Base-by-base conservation (phyloP, 2,113 vertebrate genomes). In the Phainopepla nitens region DNA sequence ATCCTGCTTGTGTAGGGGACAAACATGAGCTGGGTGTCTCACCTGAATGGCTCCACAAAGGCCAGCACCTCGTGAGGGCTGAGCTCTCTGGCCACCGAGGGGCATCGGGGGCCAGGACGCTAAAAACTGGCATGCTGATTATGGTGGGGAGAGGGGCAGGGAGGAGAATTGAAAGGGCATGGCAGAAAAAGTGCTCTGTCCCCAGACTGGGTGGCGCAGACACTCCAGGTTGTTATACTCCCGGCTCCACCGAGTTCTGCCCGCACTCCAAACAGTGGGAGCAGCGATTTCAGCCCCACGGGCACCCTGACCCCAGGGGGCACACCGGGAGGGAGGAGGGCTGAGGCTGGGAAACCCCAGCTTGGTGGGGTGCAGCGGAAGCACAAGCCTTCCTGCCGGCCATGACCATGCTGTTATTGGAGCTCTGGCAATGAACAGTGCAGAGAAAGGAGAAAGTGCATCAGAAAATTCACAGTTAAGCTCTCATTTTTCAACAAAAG, bases 321-420 rank as follows among this genome's bases (percentile, higher is more conserved):
- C 89, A 94, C 79, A 68, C 53, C 2, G 35, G 10, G 60, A 65
- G 64, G 82, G 75, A 75, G 76, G 66, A 69, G 83, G 65, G 70
- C 69, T 50, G 42, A 39, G 42, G 77, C 73, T 71, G 39, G 54
- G 94, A 22, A 94, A 82, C 56, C 94, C 97, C 95, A 72, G 95
- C 96, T 90, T 57, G 39, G 84, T 4, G 96, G 94, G 95, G 96
- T 93, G 98, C 97, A 88, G 97, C 95, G 92, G 90, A 86, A 97
- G 95, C 97, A 95, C 94, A 97, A 97, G 96, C 97, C 82, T 89
- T 98, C 97, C 96, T 96, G 97, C 97, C 81, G 96, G 96, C 96
- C 97, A 78, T 58, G 96, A 97, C 89, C 98, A 98, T 98, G 98
- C 98, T 94, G 92, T 95, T 97, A 97, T 96, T 97, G 93, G 79